Evolutionary conservation across 2,888 invertebrate species (phyloP), one percentile per base, ranked within the genome.

Genomic region (Hipparchia sbordonii): DNA sequence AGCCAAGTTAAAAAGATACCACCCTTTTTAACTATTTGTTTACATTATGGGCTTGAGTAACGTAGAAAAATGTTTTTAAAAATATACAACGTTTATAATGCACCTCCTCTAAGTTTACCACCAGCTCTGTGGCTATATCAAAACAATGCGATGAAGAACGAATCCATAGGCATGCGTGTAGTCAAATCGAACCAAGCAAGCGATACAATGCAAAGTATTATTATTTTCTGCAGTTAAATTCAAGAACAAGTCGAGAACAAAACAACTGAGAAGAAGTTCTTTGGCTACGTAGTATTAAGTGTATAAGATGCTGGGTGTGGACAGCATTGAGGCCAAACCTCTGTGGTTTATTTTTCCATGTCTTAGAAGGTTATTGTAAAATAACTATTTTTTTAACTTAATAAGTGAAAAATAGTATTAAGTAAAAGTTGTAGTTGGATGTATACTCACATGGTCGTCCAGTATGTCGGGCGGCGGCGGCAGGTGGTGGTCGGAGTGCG

Each of bases 381-480:
- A 23, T 23, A 23, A 23, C 23, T 23, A 23, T 23, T 23, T 23
- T 23, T 23, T 23, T 23, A 23, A 23, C 0, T 23, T 23, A 23
- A 23, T 23, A 23, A 23, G 23, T 23, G 23, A 23, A 23, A 23
- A 23, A 4, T 39, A 39, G 39, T 39, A 39, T 39, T 39, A 4
- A 39, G 0, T 5, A 39, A 39, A 39, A 39, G 39, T 39, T 4
- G 39, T 39, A 39, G 39, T 39, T 4, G 39, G 2, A 1, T 5
- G 5, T 39, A 3, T 73, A 85, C 85, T 76, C 84, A 90, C 92
- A 82, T 86, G 87, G 71, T 92, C 88, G 82, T 90, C 89, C 57
- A 88, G 85, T 78, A 92, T 90, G 81, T 93, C 93, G 2, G 90
- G 91, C 89, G 91, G 93, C 82, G 92, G 92, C 82, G 92, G 93